A percentile compares a stretch with the other conserved stretches of the same genome.
Evolutionary conservation across 30 jellyfish, hydroid and myxozoan genomes (phyloP).

Genomic region (Pelagia noctiluca): DNA sequence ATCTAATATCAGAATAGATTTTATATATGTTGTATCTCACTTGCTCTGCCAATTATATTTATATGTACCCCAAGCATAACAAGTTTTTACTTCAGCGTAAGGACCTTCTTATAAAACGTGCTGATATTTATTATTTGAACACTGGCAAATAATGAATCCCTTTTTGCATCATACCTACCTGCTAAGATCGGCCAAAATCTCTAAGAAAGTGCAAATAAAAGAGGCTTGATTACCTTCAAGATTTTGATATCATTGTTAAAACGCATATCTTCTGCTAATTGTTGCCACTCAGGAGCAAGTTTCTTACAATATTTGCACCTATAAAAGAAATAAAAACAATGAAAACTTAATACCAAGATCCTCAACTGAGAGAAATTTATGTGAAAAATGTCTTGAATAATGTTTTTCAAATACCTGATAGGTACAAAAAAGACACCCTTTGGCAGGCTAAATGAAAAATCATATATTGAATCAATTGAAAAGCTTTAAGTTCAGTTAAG

Average conservation of each 20-base stretch:
- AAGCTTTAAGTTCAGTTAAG: neutral
- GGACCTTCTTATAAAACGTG: neutral
- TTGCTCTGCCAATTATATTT: no score
- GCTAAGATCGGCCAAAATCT: no score
- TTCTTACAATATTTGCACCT: conserved; percentile 76
- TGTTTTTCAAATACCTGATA: no score
- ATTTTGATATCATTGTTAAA: conserved; percentile 22
- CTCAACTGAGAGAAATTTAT: neutral
- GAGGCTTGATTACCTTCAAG: conserved; percentile 18
- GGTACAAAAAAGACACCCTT: neutral
- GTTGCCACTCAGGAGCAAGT: conserved; percentile 71
- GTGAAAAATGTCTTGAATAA: neutral
- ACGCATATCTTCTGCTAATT: conserved; percentile 46
- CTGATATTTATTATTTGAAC: neutral
- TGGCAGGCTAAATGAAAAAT: neutral
- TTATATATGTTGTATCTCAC: no score
- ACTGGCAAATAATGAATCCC: neutral
- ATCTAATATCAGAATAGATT: no score
- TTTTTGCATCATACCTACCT: no score
- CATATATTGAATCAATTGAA: neutral
- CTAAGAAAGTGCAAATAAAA: no score
- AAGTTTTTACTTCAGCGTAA: neutral
- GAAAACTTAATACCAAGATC: neutral
- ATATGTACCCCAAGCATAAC: neutral
- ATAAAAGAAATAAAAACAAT: neutral